A percentile compares a stretch with the other conserved stretches of the same genome.
phyloP scores from a whole-genome alignment of 92 coral and sea anemone species.

The Phenganax stokvisi region DNA sequence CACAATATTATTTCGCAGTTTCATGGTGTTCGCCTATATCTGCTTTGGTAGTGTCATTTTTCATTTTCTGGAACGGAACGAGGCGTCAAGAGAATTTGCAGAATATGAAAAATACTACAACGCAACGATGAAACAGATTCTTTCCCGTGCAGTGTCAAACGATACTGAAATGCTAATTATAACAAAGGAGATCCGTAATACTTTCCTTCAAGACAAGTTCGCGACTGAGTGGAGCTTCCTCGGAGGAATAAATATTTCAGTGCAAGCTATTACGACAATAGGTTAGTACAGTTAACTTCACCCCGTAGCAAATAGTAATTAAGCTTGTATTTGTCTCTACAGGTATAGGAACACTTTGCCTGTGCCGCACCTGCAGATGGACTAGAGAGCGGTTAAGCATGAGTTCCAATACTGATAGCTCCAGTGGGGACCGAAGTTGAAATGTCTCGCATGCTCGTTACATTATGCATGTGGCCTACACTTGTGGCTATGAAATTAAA shows the following conservation, averaged over 20 bases:
- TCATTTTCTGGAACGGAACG: conserved; percentile 12
- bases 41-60: conserved; percentile 34
- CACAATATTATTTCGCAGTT: conserved; percentile 17
- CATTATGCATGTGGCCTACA: too few species aligned
- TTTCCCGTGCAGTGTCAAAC: conserved; percentile 11
- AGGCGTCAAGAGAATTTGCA: background rate
- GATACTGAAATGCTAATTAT: conserved; percentile 1
- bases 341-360: too few species aligned
- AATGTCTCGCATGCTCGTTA: too few species aligned
- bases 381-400: too few species aligned
- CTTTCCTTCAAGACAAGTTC: conserved; percentile 9
- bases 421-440: too few species aligned
- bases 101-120: conserved; percentile 2
- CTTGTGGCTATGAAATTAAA: too few species aligned
- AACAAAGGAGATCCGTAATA: background rate
- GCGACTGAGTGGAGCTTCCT: conserved; percentile 15
- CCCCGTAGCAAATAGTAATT: too few species aligned
- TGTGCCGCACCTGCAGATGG: too few species aligned
- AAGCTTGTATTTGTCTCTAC: too few species aligned
- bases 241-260: conserved; percentile 17
- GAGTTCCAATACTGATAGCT: too few species aligned
- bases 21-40: conserved; percentile 6
- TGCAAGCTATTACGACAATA: conserved; percentile 23
- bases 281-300: background rate
- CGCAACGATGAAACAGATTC: conserved; percentile 1